Conservation (phyloP, 2,888 invertebrate species). For the Cerceris ruficornis region DNA sequence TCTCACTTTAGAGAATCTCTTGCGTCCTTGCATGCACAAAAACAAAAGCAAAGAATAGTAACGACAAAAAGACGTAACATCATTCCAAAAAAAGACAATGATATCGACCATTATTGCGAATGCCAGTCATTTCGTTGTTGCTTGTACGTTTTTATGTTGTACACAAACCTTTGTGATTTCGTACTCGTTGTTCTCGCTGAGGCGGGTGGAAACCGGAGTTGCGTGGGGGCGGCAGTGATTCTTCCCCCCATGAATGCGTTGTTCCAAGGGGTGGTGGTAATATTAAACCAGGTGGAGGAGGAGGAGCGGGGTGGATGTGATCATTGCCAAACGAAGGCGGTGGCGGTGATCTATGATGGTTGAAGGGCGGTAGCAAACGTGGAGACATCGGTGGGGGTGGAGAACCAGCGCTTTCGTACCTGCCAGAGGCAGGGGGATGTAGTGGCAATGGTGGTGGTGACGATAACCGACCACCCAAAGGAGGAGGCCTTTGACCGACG, state of each 20-base stretch:
- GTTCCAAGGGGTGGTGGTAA: conserved; percentile 62
- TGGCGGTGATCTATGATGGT: conserved; percentile 74
- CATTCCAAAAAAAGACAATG: conserved; percentile 17
- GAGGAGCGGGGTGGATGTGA: conserved; percentile 60
- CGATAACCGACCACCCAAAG: conserved; percentile 79
- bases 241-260: conserved; percentile 73
- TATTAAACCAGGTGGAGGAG: conserved; percentile 52
- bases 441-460: conserved; percentile 85
- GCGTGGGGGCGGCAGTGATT: conserved; percentile 72
- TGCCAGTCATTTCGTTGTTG: conserved; percentile 24
- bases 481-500: conserved; percentile 81
- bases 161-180: conserved; percentile 80
- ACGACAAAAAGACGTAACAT: conserved; percentile 44
- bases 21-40: conserved; percentile 80
- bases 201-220: conserved; percentile 73
- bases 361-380: conserved; percentile 74
- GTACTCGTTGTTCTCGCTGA: conserved; percentile 69
- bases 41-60: conserved; percentile 54
- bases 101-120: conserved; percentile 24
- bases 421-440: conserved; percentile 81
- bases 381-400: conserved; percentile 76
- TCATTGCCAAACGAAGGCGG: conserved; percentile 80
- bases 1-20: conserved; percentile 80
- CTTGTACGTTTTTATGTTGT: conserved; percentile 35
- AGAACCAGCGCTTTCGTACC: conserved; percentile 71